These are phyloP conservation scores for Allacma fusca DNA, from an alignment of 2,888 invertebrate species.

Conservation along the genomic window DNA sequence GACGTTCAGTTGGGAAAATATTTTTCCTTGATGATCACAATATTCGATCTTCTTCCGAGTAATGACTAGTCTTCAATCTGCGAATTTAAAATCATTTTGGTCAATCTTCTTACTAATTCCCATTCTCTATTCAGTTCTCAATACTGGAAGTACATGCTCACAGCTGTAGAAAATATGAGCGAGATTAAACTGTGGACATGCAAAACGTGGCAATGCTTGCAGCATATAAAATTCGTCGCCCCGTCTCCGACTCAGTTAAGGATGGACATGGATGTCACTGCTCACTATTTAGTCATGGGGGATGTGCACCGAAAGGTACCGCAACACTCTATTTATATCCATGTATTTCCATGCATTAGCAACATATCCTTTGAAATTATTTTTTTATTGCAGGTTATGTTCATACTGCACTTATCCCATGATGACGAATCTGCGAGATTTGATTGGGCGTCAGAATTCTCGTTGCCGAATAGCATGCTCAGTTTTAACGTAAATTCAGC, in stretches of 20 bases:
- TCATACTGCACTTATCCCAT: conserved; percentile 76
- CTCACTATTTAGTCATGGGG: conserved; percentile 84
- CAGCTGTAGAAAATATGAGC: conserved; percentile 87
- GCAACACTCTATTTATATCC: too few relatives aligned
- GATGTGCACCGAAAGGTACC: conserved; percentile 81
- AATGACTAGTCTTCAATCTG: conserved; percentile 46
- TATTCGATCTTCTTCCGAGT: conserved; percentile 69
- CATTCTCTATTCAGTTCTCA: conserved; percentile 68
- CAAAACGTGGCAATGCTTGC: conserved; percentile 93
- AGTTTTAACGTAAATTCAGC: conserved; percentile 89
- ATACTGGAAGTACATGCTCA: conserved; percentile 96
- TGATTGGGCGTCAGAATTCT: conserved; percentile 82
- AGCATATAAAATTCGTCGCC: conserved; percentile 78
- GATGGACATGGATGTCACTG: conserved; percentile 76
- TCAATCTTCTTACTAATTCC: too few relatives aligned
- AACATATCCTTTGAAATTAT: too few relatives aligned
- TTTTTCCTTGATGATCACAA: conserved; percentile 93
- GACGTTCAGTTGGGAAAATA: conserved; percentile 84
- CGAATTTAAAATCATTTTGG: too few relatives aligned
- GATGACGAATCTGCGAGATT: conserved; percentile 73
- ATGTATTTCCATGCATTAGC: too few relatives aligned
- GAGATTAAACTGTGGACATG: conserved; percentile 94
- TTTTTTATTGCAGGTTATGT: conserved; percentile 70
- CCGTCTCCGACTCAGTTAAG: conserved; percentile 51
- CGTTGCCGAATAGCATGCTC: conserved; percentile 84